Conservation (phyloP, 2,113 vertebrate species). For the Rhabdornis inornatus region DNA sequence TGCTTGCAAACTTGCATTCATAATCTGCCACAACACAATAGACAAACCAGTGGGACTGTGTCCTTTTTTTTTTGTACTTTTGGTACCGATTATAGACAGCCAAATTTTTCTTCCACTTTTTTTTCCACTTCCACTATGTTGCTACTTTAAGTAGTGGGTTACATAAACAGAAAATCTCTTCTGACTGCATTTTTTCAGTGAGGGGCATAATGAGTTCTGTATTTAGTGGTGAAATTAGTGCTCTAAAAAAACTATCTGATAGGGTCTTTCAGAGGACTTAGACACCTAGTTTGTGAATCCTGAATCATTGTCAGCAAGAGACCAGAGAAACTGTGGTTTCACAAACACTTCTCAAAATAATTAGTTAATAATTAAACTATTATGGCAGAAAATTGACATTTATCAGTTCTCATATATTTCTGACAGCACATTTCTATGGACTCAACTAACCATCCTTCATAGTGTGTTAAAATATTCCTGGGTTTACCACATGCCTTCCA, state of each 20-base stretch:
- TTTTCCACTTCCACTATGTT: background rate
- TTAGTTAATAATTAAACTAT: background rate
- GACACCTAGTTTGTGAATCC: background rate
- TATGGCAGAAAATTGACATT: background rate
- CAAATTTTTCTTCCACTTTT: background rate
- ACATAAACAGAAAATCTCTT: background rate
- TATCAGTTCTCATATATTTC: background rate
- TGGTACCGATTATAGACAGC: background rate
- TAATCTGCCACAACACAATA: background rate
- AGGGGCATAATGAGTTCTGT: background rate
- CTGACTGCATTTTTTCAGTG: background rate
- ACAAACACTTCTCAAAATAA: background rate
- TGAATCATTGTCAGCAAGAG: background rate
- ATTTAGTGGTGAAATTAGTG: background rate
- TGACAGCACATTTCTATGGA: background rate
- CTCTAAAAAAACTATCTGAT: background rate
- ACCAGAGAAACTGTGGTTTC: background rate
- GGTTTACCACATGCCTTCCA: background rate
- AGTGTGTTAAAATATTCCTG: background rate
- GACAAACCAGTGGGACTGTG: background rate
- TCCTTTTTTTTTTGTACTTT: background rate
- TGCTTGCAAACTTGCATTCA: background rate
- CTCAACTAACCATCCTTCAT: background rate
- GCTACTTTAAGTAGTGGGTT: background rate
- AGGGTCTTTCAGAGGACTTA: background rate